A percentile compares a stretch with the other conserved stretches of the same genome.
Evolutionary conservation across 2,113 vertebrate genomes (phyloP).

Genomic region (Cryptomyrus ogoouensis): DNA sequence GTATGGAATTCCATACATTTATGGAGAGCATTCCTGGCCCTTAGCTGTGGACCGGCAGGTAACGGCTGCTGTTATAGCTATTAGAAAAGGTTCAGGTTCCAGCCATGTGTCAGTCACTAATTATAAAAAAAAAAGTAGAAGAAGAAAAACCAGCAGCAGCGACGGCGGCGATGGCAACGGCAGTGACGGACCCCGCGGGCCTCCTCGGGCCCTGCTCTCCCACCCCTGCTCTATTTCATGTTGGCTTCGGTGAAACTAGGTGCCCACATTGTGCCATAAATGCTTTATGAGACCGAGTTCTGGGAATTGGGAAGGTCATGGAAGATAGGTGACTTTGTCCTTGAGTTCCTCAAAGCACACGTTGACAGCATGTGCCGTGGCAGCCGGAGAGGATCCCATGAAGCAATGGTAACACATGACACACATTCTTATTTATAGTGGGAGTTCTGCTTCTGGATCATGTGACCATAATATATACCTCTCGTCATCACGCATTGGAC

Average conservation of each 20-base stretch:
- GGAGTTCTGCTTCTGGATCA: not conserved
- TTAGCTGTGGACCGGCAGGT: not conserved
- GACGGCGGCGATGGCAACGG: not conserved
- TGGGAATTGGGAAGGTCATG: not conserved
- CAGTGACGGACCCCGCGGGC: not conserved
- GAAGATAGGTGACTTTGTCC: not conserved
- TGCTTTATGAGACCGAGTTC: slow-evolving; percentile 6
- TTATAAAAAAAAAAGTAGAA: not conserved
- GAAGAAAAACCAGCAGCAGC: not conserved
- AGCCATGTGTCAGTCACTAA: not conserved
- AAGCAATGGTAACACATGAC: not conserved
- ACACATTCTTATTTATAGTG: not conserved
- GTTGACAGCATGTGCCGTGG: not conserved
- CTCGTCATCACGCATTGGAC: not conserved
- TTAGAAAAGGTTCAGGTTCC: not conserved
- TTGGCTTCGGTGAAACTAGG: not conserved
- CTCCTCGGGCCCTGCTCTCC: not conserved
- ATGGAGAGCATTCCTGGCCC: not conserved
- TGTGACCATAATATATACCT: not conserved
- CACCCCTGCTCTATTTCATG: not conserved
- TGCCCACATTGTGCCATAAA: not conserved
- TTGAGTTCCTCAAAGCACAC: not conserved
- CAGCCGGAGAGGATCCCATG: not conserved
- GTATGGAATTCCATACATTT: not conserved
- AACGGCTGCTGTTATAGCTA: not conserved